Evolutionary conservation across 2,888 invertebrate genomes (phyloP), one percentile per base, ranked within the genome.

Genomic region (Nephrocerus scutellatus): DNA sequence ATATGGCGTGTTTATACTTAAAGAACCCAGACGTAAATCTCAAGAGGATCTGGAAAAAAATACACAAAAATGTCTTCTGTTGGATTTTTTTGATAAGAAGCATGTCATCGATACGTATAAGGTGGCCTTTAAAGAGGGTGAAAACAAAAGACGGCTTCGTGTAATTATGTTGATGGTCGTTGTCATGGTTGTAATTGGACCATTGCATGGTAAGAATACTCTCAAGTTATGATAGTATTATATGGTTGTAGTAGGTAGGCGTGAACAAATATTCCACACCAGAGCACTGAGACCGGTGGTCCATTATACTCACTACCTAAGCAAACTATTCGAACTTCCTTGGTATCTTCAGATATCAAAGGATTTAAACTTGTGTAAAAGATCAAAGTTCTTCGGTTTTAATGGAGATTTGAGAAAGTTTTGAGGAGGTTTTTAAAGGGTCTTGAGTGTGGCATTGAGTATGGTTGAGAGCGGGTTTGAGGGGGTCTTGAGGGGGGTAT

Each of bases 131-230:
- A 86, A 84, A 56, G 69, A 74, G 40, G 85, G 87, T 1, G 80
- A 80, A 19, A 80, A 84, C 57, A 82, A 84, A 54, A 70, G 87
- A 8, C 73, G 82, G 44, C 72, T 79, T 51, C 75, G 86, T 41
- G 84, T 87, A 28, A 75, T 84, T 51, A 76, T 85, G 68, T 72
- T 88, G 19, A 85, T 87, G 72, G 68, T 86, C 40, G 84, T 86
- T 15, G 78, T 86, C 13, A 85, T 86, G 74, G 85, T 86, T 26
- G 84, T 87, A 46, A 85, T 87, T 53, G 87, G 88, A 35, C 87
- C 87, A 1, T 76, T 87, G 68, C 85, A 86, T 57, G 88, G 88
- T 85, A 63, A 78, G 78, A 66, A 25, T 7, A 16, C 6, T 6
- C n/a, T n/a, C n/a, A n/a, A 9, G 21, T 16, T 33, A 33, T 30